Evolutionary conservation across 1,140 invertebrate species (phyloP), one percentile per base, ranked within the genome.

Genomic region (Drosophila simulans): DNA sequence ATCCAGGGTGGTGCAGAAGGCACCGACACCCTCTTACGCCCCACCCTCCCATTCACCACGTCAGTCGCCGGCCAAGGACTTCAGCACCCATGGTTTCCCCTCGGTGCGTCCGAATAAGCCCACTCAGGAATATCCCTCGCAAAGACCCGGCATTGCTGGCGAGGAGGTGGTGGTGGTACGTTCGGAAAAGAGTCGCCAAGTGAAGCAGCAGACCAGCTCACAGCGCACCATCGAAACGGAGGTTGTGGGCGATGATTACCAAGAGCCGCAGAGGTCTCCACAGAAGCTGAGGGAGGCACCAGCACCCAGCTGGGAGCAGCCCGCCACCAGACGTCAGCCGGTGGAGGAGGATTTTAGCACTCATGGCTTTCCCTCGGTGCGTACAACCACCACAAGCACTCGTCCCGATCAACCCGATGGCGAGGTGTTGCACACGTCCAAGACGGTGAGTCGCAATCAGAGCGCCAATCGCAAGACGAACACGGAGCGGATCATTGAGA

Each of bases 81-180:
- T 92, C 46, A 83, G 78, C 37, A 92, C 91, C 11, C 91, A 92
- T 31, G 91, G 91, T 1, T 92, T 92, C 49, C 91, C 91, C 4
- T 92, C 91, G 63, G 91, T 92, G 34, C 77, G 68, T 22, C 57
- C 85, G n/a, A 77, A 92, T 31, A 92, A 91, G 49, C 79, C 82
- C 40, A 92, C 91, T 2, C 91, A 92, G 66, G 84, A 92, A 53
- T 91, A 84, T 54, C 39, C 76, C 37, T 66, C 63, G 0, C 81
- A 92, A 37, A 57, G 90, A 5, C 81, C 83, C 1, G 31, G 58
- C 1, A 73, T 58, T 37, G 74, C 53, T 4, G 60, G 58, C 11
- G 82, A 86, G 58, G 85, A 90, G 57, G 53, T 81, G n/a, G 56
- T 90, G 15, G 56, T 79, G 46, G 60, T 85, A 11, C 80, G 84